A percentile compares a stretch with the other conserved stretches of the same genome.
These are phyloP conservation scores for Poicephalus gulielmi DNA, from an alignment of 2,113 vertebrate genomes.

Conservation along the genomic window DNA sequence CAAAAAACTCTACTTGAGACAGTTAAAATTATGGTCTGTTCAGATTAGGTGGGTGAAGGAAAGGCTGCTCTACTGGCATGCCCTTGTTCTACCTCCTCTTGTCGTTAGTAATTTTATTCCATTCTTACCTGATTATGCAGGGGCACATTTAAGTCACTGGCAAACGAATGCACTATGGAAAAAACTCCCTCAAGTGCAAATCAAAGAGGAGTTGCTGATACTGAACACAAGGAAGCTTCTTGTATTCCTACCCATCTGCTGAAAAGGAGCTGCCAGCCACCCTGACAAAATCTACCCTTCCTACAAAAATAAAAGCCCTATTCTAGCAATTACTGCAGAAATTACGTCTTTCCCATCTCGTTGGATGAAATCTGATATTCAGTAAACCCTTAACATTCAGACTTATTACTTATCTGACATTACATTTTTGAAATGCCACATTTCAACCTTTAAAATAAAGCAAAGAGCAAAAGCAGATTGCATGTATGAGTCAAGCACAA, in stretches of 20 bases:
- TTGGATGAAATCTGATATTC: background rate
- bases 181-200: constrained; percentile 51
- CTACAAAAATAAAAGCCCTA: background rate
- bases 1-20: background rate
- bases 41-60: background rate
- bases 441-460: constrained; percentile 52
- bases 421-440: constrained; percentile 38
- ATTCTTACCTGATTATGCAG: constrained; percentile 63
- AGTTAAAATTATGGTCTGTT: background rate
- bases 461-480: background rate
- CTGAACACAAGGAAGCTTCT: constrained; percentile 45
- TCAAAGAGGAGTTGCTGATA: constrained; percentile 35
- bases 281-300: background rate
- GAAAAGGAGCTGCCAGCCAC: background rate
- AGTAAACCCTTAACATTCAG: constrained; percentile 35
- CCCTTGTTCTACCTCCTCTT: constrained; percentile 38
- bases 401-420: constrained; percentile 10
- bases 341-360: background rate
- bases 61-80: background rate
- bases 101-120: constrained; percentile 60
- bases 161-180: constrained; percentile 33
- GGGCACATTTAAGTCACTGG: constrained; percentile 61
- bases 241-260: constrained; percentile 9
- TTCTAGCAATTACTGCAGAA: background rate
- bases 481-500: background rate